Percentiles rank a stretch among this genome's conserved stretches.
phyloP scores from a whole-genome alignment of 2,113 vertebrate species.

The Pomatorhinus ruficollis region DNA sequence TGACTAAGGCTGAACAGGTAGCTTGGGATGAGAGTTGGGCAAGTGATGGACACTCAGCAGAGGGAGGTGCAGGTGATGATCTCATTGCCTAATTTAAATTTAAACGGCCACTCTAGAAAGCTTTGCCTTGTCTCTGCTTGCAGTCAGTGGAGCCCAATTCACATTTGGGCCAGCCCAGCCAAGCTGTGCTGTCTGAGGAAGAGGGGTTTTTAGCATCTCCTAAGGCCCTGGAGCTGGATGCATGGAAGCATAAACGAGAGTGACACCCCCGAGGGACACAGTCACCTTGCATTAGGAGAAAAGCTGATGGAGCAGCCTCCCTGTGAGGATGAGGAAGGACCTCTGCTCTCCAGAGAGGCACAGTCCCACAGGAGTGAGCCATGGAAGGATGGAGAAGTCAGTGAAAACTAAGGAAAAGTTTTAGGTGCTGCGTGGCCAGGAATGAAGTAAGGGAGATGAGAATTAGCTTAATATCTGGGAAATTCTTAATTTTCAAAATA shows the following conservation, averaged over 20 bases:
- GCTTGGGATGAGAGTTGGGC: neutral
- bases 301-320: neutral
- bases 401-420: neutral
- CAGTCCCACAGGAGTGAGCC: neutral
- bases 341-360: neutral
- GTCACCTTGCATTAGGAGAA: neutral
- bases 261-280: rapidly evolving
- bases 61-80: neutral
- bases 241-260: neutral
- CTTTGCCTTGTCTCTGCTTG: neutral
- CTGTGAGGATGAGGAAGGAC: neutral
- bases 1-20: neutral
- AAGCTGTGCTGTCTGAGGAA: neutral
- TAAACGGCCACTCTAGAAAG: neutral
- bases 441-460: neutral
- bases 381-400: neutral
- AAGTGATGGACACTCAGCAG: too few species aligned
- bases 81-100: neutral
- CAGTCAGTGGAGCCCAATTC: neutral
- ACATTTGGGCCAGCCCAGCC: rapidly evolving
- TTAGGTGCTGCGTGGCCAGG: rapidly evolving
- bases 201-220: neutral
- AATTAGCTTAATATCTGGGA: neutral
- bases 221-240: neutral
- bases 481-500: neutral